Percentiles rank a stretch among this genome's conserved stretches.
Conservation (phyloP, 2,888 invertebrate genomes). For the Chymomyza caudatula region DNA sequence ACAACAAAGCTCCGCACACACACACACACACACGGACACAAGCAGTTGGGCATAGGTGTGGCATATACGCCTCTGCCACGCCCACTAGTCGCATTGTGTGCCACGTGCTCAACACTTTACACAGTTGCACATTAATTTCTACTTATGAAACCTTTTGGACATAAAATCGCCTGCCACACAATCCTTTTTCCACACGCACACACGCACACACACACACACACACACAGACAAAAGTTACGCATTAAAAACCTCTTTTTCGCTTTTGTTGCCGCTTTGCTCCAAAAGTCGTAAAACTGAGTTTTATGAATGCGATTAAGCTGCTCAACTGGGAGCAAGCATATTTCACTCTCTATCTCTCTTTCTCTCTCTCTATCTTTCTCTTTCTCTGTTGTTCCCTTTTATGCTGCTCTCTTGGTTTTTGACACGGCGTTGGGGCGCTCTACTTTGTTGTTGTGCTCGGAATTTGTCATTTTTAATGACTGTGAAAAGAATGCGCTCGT, state of each 20-base stretch:
- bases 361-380: background rate
- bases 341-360: slow-evolving; percentile 32
- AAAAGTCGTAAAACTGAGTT: slow-evolving; percentile 68
- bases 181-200: background rate
- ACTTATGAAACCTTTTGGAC: slow-evolving; percentile 58
- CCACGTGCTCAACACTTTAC: slow-evolving; percentile 17
- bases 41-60: no score
- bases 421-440: slow-evolving; percentile 25
- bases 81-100: slow-evolving; percentile 10
- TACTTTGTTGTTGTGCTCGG: slow-evolving; percentile 55
- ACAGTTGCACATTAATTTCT: slow-evolving; percentile 49
- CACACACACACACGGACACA: slow-evolving; percentile 15
- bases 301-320: slow-evolving; percentile 70
- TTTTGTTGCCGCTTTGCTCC: slow-evolving; percentile 27
- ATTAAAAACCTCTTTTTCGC: slow-evolving; percentile 44
- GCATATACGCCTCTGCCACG: slow-evolving; percentile 18
- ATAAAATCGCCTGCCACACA: slow-evolving; percentile 44
- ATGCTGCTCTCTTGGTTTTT: background rate
- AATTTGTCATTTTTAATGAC: slow-evolving; percentile 71
- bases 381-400: background rate
- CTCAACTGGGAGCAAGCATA: slow-evolving; percentile 67
- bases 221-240: slow-evolving; percentile 37
- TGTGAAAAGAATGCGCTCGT: slow-evolving; percentile 65
- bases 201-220: background rate
- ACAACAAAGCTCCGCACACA: background rate